These are phyloP conservation scores for Drosophila macrospina DNA, from an alignment of 2,888 invertebrate species.

Conservation along the genomic window DNA sequence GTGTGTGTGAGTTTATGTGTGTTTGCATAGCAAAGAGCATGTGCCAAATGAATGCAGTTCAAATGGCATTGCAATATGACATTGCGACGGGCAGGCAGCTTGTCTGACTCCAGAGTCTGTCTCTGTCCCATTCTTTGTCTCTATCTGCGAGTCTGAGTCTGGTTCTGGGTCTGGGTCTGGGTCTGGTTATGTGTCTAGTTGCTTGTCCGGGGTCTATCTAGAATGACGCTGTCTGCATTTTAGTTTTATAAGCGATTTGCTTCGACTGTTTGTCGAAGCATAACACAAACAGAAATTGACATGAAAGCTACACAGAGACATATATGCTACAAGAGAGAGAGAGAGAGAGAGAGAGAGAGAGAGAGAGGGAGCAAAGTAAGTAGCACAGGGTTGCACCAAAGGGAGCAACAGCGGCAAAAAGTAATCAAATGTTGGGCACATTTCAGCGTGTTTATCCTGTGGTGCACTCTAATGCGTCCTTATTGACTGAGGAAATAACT, in stretches of 20 bases:
- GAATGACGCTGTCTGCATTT: conserved; percentile 55
- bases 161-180: background rate
- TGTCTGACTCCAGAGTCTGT: background rate
- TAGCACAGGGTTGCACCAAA: conserved; percentile 3
- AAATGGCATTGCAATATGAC: conserved; percentile 69
- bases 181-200: conserved; percentile 6
- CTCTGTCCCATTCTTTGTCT: background rate
- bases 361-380: background rate
- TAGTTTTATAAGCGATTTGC: conserved; percentile 75
- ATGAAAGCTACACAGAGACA: conserved; percentile 39
- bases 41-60: conserved; percentile 74
- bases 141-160: conserved; percentile 1
- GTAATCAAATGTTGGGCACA: conserved; percentile 66
- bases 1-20: conserved; percentile 25
- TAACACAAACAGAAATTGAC: conserved; percentile 67
- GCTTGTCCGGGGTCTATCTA: conserved; percentile 14
- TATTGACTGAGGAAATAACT: conserved; percentile 35
- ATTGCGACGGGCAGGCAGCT: conserved; percentile 54
- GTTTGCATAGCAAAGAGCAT: conserved; percentile 55
- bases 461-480: conserved; percentile 30
- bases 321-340: too few relatives aligned
- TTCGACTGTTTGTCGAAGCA: conserved; percentile 64
- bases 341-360: background rate
- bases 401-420: conserved; percentile 39
- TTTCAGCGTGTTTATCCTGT: conserved; percentile 40